These are phyloP conservation scores for Euzophera pinguis DNA, from an alignment of 2,888 invertebrate species.

Conservation along the genomic window DNA sequence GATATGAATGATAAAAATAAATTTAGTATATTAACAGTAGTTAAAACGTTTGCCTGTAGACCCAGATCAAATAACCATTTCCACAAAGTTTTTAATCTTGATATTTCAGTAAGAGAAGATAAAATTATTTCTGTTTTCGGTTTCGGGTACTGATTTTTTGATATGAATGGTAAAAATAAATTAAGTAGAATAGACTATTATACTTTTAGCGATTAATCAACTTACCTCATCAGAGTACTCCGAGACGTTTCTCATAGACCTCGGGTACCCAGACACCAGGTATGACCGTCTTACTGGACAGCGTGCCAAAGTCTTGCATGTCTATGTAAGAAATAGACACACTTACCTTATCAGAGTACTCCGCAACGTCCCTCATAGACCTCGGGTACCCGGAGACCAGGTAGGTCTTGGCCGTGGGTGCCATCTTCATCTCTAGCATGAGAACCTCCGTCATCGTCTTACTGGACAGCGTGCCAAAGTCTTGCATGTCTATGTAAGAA, in stretches of 20 bases:
- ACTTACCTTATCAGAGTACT: conserved; percentile 93
- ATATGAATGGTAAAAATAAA: too few relatives aligned
- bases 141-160: too few relatives aligned
- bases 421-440: conserved; percentile 96
- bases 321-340: conserved; percentile 76
- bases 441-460: conserved; percentile 93
- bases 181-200: too few relatives aligned
- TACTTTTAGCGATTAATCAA: too few relatives aligned
- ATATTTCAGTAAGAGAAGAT: too few relatives aligned
- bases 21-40: too few relatives aligned
- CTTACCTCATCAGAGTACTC: conserved; percentile 94
- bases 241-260: conserved; percentile 94
- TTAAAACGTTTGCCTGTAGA: too few relatives aligned
- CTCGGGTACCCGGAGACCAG: conserved; percentile 94
- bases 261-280: conserved; percentile 93
- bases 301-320: conserved; percentile 92
- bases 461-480: conserved; percentile 91
- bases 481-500: conserved; percentile 88
- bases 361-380: conserved; percentile 94
- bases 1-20: too few relatives aligned
- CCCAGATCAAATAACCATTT: too few relatives aligned
- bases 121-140: too few relatives aligned
- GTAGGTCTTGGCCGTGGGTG: conserved; percentile 91
- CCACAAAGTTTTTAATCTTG: too few relatives aligned
- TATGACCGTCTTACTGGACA: conserved; percentile 93